Conservation (phyloP, 2,888 invertebrate genomes). For the Lomographa bimaculata region DNA sequence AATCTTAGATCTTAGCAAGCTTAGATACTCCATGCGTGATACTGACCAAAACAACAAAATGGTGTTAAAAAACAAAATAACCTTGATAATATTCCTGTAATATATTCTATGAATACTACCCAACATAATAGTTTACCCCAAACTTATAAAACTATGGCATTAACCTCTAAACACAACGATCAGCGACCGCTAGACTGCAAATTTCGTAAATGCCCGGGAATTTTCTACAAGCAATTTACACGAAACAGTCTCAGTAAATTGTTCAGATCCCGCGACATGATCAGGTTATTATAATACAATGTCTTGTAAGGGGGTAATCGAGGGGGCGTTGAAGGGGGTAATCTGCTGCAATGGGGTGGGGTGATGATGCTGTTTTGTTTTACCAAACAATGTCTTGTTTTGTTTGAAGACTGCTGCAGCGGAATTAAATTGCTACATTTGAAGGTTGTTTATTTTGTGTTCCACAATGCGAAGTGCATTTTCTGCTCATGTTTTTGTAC, state of each 20-base stretch:
- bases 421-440: too few species aligned
- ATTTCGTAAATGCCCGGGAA: constrained; percentile 47
- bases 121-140: neutral
- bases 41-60: too few species aligned
- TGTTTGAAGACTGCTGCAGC: too few species aligned
- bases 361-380: constrained; percentile 15
- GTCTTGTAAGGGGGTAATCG: constrained; percentile 24
- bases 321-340: constrained; percentile 4
- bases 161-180: neutral
- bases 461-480: too few species aligned
- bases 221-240: constrained; percentile 51
- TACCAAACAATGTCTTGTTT: constrained; percentile 11
- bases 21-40: too few species aligned
- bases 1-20: too few species aligned
- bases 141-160: neutral
- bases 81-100: too few species aligned
- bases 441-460: too few species aligned
- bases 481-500: too few species aligned
- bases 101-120: too few species aligned
- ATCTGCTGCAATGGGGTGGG: constrained; percentile 7
- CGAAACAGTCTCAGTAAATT: constrained; percentile 42
- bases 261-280: constrained; percentile 36
- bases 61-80: too few species aligned
- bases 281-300: constrained; percentile 36
- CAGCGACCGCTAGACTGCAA: constrained; percentile 23